These are phyloP conservation scores for Hyperopisus bebe DNA, from an alignment of 2,113 vertebrate genomes.

Conservation along the genomic window DNA sequence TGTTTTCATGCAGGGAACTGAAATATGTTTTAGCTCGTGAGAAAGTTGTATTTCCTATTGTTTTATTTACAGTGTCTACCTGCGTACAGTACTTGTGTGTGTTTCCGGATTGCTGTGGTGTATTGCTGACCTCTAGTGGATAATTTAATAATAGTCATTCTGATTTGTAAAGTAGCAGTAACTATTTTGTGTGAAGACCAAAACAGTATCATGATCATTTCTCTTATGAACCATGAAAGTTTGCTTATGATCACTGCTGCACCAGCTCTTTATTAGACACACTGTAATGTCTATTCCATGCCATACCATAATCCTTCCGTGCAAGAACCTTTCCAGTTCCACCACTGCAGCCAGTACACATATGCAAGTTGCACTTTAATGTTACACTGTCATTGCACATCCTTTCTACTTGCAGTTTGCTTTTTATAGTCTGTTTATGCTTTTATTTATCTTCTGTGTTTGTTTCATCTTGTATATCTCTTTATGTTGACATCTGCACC, in stretches of 20 bases:
- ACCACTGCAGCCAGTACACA: not conserved
- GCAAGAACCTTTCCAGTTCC: not conserved
- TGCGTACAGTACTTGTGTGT: not conserved
- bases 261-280: not conserved
- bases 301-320: not conserved
- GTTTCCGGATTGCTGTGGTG: not conserved
- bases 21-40: not conserved
- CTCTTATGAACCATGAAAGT: not conserved
- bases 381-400: not conserved
- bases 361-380: not conserved
- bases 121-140: slow-evolving; percentile 37
- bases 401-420: not conserved
- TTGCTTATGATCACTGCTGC: not conserved
- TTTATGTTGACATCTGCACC: not conserved
- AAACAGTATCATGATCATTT: not conserved
- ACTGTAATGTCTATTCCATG: not conserved
- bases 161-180: not conserved
- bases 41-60: not conserved
- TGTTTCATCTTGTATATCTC: not conserved
- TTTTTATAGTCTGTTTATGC: not conserved
- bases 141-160: not conserved
- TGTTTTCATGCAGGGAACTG: not conserved
- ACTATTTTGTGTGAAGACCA: not conserved
- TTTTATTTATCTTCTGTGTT: not conserved
- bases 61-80: not conserved